phyloP scores from a whole-genome alignment of 2,888 invertebrate genomes.

The Pecten maximus region DNA sequence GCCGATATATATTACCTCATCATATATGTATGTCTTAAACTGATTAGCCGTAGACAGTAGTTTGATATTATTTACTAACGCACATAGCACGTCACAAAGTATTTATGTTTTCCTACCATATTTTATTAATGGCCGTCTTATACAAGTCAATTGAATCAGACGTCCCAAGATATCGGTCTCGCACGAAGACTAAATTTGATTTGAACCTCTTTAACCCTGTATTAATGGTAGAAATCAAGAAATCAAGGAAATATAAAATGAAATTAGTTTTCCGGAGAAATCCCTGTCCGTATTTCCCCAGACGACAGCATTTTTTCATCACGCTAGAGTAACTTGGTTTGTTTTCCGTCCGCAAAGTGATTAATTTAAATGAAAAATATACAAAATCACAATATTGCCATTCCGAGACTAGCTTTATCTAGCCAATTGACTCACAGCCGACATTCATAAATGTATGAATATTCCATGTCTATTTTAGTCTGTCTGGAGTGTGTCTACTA shows the following conservation, averaged over 20 bases:
- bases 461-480: not conserved
- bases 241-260: not conserved
- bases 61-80: not conserved
- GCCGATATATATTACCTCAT: not conserved
- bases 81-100: not conserved
- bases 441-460: not conserved
- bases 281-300: not conserved
- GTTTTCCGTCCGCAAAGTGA: not conserved
- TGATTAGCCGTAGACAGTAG: not conserved
- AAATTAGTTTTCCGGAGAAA: constrained; percentile 7
- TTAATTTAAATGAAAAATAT: constrained; percentile 26
- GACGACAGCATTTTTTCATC: constrained; percentile 6
- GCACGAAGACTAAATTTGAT: not conserved
- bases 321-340: not conserved
- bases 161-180: not conserved
- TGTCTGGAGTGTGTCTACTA: not conserved
- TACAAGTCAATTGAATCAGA: constrained; percentile 9
- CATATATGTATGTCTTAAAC: not conserved
- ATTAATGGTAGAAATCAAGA: not conserved
- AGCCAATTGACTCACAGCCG: not conserved
- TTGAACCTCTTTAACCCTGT: constrained; percentile 8
- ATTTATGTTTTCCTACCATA: not conserved
- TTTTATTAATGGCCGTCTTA: constrained; percentile 6
- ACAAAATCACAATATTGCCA: not conserved
- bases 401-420: not conserved